phyloP scores from a whole-genome alignment of 2,113 vertebrate genomes.

The Phocoena sinus region DNA sequence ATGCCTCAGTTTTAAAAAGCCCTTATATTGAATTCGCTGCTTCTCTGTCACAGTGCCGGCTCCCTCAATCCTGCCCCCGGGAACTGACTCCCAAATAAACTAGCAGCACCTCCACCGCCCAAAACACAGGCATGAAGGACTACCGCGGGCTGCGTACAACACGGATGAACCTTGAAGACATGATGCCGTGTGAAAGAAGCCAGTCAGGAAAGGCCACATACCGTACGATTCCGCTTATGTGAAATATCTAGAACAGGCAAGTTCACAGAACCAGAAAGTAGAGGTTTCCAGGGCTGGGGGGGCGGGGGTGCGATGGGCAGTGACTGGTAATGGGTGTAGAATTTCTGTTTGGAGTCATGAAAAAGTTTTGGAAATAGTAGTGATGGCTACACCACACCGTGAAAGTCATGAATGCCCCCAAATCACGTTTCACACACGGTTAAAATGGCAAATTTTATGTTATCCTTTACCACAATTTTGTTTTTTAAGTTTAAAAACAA shows the following conservation, averaged over 20 bases:
- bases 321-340: too few species aligned
- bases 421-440: fast-evolving
- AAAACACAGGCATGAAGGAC: neutral
- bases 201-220: fast-evolving
- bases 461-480: neutral
- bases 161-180: neutral
- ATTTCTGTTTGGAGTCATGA: neutral
- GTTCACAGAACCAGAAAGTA: neutral
- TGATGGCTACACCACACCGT: neutral
- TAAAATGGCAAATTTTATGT: neutral
- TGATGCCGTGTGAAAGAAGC: fast-evolving
- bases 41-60: too few species aligned
- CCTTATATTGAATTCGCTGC: neutral
- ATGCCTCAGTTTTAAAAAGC: neutral
- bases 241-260: fast-evolving
- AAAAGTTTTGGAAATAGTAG: neutral
- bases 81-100: neutral
- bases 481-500: too few species aligned
- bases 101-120: neutral
- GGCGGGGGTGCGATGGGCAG: fast-evolving
- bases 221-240: fast-evolving
- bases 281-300: neutral
- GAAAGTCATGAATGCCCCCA: neutral
- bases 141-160: fast-evolving
- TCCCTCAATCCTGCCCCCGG: neutral